phyloP scores from a whole-genome alignment of 2,797 vertebrate genomes.

The Diplodus puntazzo region DNA sequence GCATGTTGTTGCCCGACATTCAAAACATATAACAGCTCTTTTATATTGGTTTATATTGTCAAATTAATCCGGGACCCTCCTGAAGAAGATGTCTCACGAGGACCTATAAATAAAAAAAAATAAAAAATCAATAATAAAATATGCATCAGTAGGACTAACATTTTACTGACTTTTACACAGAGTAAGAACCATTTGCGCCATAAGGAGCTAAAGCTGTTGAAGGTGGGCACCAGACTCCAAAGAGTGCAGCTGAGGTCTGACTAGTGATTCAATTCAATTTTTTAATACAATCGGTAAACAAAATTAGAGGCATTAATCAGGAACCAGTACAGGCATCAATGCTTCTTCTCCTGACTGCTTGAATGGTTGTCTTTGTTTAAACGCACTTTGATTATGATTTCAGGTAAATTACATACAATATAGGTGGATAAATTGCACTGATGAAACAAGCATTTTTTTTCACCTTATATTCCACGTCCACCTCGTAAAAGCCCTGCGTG shows the following conservation, averaged over 20 bases:
- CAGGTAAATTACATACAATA: not conserved
- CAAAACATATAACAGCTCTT: not conserved
- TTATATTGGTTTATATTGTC: not conserved
- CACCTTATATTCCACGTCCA: not conserved
- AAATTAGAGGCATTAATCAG: not conserved
- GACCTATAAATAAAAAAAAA: too few species aligned
- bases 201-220: not conserved
- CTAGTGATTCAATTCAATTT: not conserved
- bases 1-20: not conserved
- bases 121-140: too few species aligned
- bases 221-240: not conserved
- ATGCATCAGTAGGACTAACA: too few species aligned
- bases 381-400: not conserved
- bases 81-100: too few species aligned
- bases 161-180: not conserved
- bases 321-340: not conserved
- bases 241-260: not conserved
- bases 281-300: not conserved
- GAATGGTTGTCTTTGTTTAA: not conserved
- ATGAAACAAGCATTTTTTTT: slow-evolving; percentile 1
- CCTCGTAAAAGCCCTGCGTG: slow-evolving; percentile 12
- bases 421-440: not conserved
- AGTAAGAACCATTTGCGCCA: not conserved
- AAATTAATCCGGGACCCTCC: too few species aligned
- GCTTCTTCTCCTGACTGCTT: not conserved